Evolutionary conservation across 2,888 invertebrate genomes (phyloP).

Genomic region (Megalurothrips usitatus): DNA sequence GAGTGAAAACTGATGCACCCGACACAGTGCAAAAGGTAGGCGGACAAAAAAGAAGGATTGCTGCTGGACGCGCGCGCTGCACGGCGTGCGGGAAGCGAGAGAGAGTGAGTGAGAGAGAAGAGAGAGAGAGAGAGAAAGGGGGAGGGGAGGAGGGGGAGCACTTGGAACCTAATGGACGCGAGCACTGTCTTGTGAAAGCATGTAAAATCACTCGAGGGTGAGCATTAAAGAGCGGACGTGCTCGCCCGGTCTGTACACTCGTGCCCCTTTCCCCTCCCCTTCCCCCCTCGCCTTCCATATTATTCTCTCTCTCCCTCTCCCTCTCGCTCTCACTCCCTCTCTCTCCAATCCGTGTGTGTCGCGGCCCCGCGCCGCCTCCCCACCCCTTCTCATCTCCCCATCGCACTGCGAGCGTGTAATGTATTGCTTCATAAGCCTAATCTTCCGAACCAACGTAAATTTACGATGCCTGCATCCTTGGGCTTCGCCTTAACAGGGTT

Average conservation of each 20-base stretch:
- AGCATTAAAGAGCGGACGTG: constrained; percentile 26
- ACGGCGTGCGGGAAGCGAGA: background rate
- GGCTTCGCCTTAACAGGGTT: too few relatives aligned
- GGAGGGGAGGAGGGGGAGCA: background rate
- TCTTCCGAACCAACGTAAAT: too few relatives aligned
- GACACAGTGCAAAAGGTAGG: background rate
- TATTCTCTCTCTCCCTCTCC: background rate
- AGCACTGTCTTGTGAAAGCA: constrained; percentile 24
- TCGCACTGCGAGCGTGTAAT: too few relatives aligned
- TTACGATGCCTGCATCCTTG: too few relatives aligned
- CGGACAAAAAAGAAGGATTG: constrained; percentile 25
- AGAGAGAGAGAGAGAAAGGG: background rate
- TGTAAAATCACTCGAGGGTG: constrained; percentile 26
- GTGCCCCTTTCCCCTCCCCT: background rate
- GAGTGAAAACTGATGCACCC: constrained; percentile 24
- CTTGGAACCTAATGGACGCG: constrained; percentile 25
- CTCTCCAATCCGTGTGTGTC: background rate
- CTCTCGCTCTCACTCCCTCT: background rate
- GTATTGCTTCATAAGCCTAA: too few relatives aligned
- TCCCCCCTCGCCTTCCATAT: background rate
- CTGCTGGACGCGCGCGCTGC: background rate
- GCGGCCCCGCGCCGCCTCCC: background rate
- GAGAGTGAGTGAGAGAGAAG: background rate
- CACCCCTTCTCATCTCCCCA: too few relatives aligned
- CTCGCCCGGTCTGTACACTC: constrained; percentile 2